phyloP scores from a whole-genome alignment of 2,113 vertebrate genomes.

The Spermophilus dauricus region DNA sequence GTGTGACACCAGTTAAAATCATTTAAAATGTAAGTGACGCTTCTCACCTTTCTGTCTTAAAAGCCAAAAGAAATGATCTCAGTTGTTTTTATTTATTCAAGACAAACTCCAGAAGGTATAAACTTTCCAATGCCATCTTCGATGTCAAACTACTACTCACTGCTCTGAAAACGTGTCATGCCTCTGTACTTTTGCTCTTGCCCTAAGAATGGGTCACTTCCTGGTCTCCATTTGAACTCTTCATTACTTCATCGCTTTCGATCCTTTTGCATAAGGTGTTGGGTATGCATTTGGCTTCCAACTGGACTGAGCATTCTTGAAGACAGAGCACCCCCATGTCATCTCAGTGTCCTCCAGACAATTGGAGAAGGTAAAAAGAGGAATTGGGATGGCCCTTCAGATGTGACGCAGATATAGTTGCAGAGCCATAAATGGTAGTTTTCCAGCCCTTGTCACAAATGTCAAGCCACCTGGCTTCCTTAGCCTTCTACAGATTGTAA shows the following conservation, averaged over 20 bases:
- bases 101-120: neutral
- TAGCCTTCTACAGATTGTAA: neutral
- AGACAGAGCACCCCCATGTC: neutral
- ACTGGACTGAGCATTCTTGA: neutral
- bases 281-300: neutral
- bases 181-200: neutral
- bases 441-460: neutral
- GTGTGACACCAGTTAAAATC: neutral
- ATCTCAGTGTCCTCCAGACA: neutral
- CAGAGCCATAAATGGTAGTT: neutral
- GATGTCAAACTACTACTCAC: neutral
- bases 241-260: neutral
- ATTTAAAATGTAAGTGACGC: neutral
- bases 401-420: neutral
- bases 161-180: neutral
- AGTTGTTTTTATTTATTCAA: neutral
- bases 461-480: neutral
- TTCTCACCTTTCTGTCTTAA: neutral
- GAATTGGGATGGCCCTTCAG: neutral
- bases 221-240: fast-evolving
- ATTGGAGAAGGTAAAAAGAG: neutral
- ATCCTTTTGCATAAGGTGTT: neutral
- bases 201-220: no score
- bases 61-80: neutral
- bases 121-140: neutral